Percentiles rank a stretch among this genome's conserved stretches.
Evolutionary conservation across 1,140 invertebrate species (phyloP).

Genomic region (Xylocopa sonorina): DNA sequence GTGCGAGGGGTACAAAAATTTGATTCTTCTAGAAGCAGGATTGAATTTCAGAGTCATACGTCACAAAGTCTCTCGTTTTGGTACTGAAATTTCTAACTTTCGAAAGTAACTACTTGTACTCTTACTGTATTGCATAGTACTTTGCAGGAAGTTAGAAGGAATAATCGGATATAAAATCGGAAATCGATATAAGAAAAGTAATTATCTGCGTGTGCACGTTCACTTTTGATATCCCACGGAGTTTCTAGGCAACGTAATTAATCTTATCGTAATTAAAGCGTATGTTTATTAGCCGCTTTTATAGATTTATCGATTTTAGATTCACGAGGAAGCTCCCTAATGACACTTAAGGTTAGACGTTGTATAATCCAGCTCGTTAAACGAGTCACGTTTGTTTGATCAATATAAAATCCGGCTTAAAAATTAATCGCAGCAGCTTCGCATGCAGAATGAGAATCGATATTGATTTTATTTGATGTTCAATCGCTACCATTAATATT

Average conservation of each 20-base stretch:
- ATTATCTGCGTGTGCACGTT: no score
- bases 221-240: background rate
- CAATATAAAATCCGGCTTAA: slow-evolving; percentile 27
- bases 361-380: slow-evolving; percentile 33
- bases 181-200: background rate
- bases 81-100: background rate
- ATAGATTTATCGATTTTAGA: slow-evolving; percentile 37
- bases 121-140: no score
- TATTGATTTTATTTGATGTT: background rate
- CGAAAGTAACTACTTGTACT: no score
- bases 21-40: slow-evolving; percentile 16
- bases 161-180: no score
- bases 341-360: slow-evolving; percentile 19
- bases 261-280: slow-evolving; percentile 1
- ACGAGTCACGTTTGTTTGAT: slow-evolving; percentile 17
- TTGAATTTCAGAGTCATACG: slow-evolving; percentile 12
- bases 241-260: background rate
- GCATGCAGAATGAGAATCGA: background rate
- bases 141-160: background rate
- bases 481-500: background rate
- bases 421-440: background rate
- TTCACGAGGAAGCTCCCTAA: background rate
- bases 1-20: slow-evolving; percentile 35
- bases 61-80: background rate
- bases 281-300: background rate